A percentile compares a stretch with the other conserved stretches of the same genome.
phyloP scores from a whole-genome alignment of 2,888 invertebrate species.

The Microplitis deprimator region DNA sequence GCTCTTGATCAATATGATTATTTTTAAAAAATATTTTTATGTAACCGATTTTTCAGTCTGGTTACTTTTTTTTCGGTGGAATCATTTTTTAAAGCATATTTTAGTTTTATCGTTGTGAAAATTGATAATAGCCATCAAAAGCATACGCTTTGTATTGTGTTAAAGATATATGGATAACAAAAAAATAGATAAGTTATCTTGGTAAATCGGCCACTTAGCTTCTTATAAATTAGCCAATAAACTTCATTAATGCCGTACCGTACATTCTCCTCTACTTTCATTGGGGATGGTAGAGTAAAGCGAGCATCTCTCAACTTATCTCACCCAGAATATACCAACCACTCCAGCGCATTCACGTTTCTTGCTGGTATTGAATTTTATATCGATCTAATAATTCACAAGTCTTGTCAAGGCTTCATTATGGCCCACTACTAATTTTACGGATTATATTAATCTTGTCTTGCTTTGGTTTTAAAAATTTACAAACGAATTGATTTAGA shows the following conservation, averaged over 20 bases:
- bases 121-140: slow-evolving; percentile 40
- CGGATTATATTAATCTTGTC: slow-evolving; percentile 26
- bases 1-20: too few species aligned
- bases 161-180: slow-evolving; percentile 30
- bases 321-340: slow-evolving; percentile 3
- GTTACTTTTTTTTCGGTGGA: too few species aligned
- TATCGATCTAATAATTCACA: slow-evolving; percentile 43
- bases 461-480: background rate
- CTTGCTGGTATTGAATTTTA: slow-evolving; percentile 46
- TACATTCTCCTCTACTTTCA: slow-evolving; percentile 33
- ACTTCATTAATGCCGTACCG: slow-evolving; percentile 52
- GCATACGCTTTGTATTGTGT: slow-evolving; percentile 32
- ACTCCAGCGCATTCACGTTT: slow-evolving; percentile 23
- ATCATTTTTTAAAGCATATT: too few species aligned
- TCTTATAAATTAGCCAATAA: slow-evolving; percentile 56
- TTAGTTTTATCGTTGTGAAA: too few species aligned
- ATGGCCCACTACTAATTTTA: slow-evolving; percentile 38
- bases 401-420: slow-evolving; percentile 37
- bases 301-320: slow-evolving; percentile 14
- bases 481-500: background rate
- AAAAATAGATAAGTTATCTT: slow-evolving; percentile 51
- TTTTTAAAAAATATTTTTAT: too few species aligned
- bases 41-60: too few species aligned
- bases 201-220: slow-evolving; percentile 57
- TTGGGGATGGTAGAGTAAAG: slow-evolving; percentile 16